A percentile compares a stretch with the other conserved stretches of the same genome.
phyloP scores from a whole-genome alignment of 2,113 vertebrate species.

The Saccopteryx bilineata region DNA sequence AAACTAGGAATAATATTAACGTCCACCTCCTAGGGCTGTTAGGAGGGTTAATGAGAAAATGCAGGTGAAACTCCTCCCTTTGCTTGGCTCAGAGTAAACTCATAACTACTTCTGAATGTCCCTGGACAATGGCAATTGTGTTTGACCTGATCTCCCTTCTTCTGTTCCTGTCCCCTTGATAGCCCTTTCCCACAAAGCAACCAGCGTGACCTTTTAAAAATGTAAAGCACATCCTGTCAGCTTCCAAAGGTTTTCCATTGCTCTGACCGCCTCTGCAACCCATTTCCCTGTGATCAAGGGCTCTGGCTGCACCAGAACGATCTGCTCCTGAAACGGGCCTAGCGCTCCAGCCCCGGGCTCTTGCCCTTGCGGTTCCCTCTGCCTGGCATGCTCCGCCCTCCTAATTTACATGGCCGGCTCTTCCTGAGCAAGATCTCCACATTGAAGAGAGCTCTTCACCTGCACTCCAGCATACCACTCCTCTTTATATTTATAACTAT shows the following conservation, averaged over 20 bases:
- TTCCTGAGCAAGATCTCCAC: not conserved
- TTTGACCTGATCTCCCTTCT: not conserved
- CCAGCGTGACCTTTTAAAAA: not conserved
- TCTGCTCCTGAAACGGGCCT: not conserved
- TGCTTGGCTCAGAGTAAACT: not conserved
- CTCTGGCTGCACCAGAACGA: not conserved
- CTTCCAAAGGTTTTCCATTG: not conserved
- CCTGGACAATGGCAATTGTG: not conserved
- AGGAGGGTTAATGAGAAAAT: not conserved
- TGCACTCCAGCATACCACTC: too few relatives aligned
- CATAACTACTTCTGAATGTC: not conserved
- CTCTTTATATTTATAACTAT: not conserved
- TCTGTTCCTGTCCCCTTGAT: not conserved
- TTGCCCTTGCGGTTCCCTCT: not conserved
- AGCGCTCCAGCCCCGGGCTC: not conserved
- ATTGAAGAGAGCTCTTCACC: not conserved
- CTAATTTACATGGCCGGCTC: not conserved
- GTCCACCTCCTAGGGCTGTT: too few relatives aligned
- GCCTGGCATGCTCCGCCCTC: not conserved
- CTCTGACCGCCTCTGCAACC: not conserved
- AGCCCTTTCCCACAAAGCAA: not conserved
- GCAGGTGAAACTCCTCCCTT: not conserved
- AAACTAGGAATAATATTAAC: not conserved
- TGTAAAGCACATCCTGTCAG: not conserved
- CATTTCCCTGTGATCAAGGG: accelerated